Evolutionary conservation across 2,113 vertebrate species (phyloP).

Genomic region (Mustelus asterias): DNA sequence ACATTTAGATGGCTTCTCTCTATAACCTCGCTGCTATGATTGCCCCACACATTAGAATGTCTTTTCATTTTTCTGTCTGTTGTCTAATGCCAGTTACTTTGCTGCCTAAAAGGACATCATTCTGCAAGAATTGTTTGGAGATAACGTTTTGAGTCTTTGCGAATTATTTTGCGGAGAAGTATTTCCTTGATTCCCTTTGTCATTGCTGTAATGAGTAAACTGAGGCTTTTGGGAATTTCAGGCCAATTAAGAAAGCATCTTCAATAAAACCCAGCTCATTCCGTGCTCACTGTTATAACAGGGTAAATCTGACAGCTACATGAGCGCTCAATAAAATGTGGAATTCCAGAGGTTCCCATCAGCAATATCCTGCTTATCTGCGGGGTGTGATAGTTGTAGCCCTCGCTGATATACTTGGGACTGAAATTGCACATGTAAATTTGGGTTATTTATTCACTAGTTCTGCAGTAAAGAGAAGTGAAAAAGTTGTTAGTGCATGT

Average conservation of each 20-base stretch:
- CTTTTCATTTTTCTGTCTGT: not conserved
- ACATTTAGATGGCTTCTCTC: not conserved
- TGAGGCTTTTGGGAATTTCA: not conserved
- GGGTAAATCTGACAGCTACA: not conserved
- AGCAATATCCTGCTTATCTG: not conserved
- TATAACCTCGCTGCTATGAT: not conserved
- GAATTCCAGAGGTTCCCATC: not conserved
- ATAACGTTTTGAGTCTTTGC: not conserved
- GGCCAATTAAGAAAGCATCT: not conserved
- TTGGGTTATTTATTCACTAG: not conserved
- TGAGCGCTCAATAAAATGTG: not conserved
- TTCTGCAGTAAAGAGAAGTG: not conserved
- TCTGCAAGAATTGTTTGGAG: not conserved
- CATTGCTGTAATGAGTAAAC: not conserved
- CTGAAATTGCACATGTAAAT: not conserved
- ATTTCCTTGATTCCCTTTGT: not conserved
- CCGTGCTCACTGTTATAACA: not conserved
- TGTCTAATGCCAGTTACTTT: not conserved
- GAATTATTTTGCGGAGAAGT: not conserved
- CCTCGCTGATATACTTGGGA: not conserved
- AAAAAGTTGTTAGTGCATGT: not conserved
- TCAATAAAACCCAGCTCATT: too few species aligned
- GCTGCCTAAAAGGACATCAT: not conserved
- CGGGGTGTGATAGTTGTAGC: not conserved
- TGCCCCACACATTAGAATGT: not conserved